phyloP scores from a whole-genome alignment of 2,113 vertebrate species.

The Haplochromis burtoni region DNA sequence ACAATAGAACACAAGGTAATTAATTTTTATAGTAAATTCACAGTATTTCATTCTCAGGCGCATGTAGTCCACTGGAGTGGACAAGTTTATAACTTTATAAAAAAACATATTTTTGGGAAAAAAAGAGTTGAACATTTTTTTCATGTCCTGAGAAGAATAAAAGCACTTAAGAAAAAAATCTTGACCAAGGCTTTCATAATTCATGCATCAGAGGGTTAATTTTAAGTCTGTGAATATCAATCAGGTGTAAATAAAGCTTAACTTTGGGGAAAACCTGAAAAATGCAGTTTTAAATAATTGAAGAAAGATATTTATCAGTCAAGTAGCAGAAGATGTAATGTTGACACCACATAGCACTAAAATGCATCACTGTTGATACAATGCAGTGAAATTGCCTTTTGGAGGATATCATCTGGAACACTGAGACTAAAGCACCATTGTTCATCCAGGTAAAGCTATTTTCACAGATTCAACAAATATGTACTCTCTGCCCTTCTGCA shows the following conservation, averaged over 20 bases:
- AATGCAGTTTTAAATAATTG: neutral
- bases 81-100: too few species aligned
- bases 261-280: neutral
- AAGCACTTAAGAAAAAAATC: too few species aligned
- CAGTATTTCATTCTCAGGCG: too few species aligned
- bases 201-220: too few species aligned
- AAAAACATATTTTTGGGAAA: too few species aligned
- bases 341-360: neutral
- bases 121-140: too few species aligned
- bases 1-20: too few species aligned
- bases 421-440: neutral
- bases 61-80: too few species aligned
- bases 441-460: neutral
- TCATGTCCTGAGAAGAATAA: too few species aligned
- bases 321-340: neutral
- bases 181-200: too few species aligned
- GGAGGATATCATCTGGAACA: neutral
- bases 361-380: neutral
- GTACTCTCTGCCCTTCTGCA: slow-evolving; percentile 21
- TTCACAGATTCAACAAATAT: neutral
- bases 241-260: neutral
- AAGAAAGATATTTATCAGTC: neutral
- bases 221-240: neutral
- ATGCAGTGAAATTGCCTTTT: neutral
- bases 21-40: too few species aligned